Conservation (phyloP, 37 sponge, comb jelly and placozoan species). For the Spongia lamella region DNA sequence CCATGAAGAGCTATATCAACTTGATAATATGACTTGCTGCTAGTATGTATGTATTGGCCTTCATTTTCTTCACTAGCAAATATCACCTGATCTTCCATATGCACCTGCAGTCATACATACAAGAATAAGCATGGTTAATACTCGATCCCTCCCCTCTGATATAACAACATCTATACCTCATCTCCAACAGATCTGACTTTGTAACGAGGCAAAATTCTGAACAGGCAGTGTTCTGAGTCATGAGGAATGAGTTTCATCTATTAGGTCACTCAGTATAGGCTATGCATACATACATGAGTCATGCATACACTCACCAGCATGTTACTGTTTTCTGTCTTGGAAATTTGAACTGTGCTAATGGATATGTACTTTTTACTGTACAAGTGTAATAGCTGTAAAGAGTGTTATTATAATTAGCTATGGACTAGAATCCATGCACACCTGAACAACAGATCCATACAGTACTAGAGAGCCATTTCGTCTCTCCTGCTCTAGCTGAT, state of each 20-base stretch:
- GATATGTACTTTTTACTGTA: constrained; percentile 41
- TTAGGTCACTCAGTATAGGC: neutral
- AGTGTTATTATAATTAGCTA: neutral
- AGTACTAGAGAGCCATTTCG: constrained; percentile 29
- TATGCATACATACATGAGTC: constrained; percentile 1
- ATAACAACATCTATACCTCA: constrained; percentile 20
- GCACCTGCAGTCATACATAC: constrained; percentile 13
- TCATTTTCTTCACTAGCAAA: constrained; percentile 65
- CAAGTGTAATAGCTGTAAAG: constrained; percentile 49
- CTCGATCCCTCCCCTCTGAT: neutral
- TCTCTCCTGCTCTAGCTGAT: constrained; percentile 51
- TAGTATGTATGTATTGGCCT: constrained; percentile 70
- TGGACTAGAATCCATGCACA: constrained; percentile 6
- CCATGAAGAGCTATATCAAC: constrained; percentile 4
- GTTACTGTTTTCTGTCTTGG: constrained; percentile 57
- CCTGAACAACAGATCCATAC: constrained; percentile 63
- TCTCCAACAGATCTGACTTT: constrained; percentile 69
- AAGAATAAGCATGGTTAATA: neutral
- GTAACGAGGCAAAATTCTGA: constrained; percentile 61
- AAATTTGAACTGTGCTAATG: constrained; percentile 47
- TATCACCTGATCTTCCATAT: constrained; percentile 50
- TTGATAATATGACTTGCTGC: constrained; percentile 15
- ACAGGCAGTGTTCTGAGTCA: constrained; percentile 38
- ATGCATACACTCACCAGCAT: constrained; percentile 44
- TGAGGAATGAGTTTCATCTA: constrained; percentile 15